Percentiles rank a stretch among this genome's conserved stretches.
Conservation (phyloP, 1,140 invertebrate species). For the Drosophila prosaltans region DNA sequence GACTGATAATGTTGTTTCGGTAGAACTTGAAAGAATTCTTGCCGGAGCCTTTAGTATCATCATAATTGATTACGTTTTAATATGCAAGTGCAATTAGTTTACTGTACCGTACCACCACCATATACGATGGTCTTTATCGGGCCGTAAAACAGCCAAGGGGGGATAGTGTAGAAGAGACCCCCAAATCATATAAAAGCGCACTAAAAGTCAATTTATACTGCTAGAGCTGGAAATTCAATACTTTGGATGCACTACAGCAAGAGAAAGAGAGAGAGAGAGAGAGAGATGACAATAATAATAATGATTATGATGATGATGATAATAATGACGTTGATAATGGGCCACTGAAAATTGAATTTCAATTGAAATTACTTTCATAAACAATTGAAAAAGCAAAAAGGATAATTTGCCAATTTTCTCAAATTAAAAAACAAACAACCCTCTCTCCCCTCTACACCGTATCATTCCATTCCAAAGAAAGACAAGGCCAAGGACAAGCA, state of each 20-base stretch:
- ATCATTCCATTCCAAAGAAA: no score
- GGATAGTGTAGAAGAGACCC: no score
- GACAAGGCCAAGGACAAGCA: neutral
- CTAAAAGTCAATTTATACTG: neutral
- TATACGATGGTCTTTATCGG: neutral
- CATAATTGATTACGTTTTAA: conserved; percentile 66
- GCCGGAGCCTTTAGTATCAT: conserved; percentile 5
- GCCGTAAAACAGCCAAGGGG: neutral
- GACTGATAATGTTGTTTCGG: conserved; percentile 17
- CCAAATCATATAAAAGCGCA: neutral
- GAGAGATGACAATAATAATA: neutral
- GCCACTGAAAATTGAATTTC: neutral
- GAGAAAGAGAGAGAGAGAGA: neutral
- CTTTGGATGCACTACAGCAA: neutral
- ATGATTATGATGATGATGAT: neutral
- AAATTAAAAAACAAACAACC: neutral
- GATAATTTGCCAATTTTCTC: neutral
- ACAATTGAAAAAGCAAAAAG: neutral
- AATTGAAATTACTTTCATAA: conserved; percentile 1
- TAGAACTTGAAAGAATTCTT: conserved; percentile 52
- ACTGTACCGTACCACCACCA: neutral
- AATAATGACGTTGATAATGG: neutral
- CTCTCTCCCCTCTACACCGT: no score
- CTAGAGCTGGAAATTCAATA: neutral
- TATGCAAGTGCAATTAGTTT: conserved; percentile 43